A percentile compares a stretch with the other conserved stretches of the same genome.
Evolutionary conservation across 2,888 invertebrate genomes (phyloP).

Genomic region (Bellardia pandia): DNA sequence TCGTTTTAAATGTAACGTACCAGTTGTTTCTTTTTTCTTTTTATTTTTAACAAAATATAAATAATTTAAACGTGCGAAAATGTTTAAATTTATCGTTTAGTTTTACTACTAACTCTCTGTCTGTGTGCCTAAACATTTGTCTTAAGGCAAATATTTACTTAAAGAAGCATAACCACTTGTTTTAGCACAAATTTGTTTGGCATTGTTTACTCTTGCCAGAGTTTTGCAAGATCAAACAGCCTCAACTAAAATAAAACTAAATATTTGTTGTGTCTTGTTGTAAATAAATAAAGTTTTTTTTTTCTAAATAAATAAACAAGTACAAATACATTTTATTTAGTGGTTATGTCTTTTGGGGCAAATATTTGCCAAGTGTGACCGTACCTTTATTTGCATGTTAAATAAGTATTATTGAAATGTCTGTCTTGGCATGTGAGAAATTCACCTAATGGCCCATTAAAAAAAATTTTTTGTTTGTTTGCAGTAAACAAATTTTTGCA

Average conservation of each 20-base stretch:
- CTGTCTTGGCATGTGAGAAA: constrained; percentile 23
- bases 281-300: too few species aligned
- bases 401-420: constrained; percentile 13
- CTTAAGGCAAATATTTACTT: neutral
- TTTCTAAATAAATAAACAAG: too few species aligned
- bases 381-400: neutral
- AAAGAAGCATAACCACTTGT: too few species aligned
- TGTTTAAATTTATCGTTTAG: constrained; percentile 32
- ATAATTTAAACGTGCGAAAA: constrained; percentile 51
- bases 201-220: too few species aligned
- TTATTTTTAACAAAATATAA: neutral
- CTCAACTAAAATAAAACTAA: too few species aligned
- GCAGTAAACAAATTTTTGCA: constrained; percentile 11
- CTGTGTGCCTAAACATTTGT: neutral
- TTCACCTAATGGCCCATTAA: constrained; percentile 54
- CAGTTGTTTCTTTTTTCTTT: neutral
- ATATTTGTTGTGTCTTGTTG: too few species aligned
- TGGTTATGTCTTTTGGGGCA: too few species aligned
- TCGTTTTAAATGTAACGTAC: constrained; percentile 11
- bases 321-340: too few species aligned
- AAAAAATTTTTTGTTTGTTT: constrained; percentile 31
- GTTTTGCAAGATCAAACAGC: too few species aligned
- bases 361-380: too few species aligned
- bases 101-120: constrained; percentile 23
- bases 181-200: too few species aligned